These are phyloP conservation scores for Emydura subglobosa DNA, from an alignment of 2,113 vertebrate genomes.

Conservation along the genomic window DNA sequence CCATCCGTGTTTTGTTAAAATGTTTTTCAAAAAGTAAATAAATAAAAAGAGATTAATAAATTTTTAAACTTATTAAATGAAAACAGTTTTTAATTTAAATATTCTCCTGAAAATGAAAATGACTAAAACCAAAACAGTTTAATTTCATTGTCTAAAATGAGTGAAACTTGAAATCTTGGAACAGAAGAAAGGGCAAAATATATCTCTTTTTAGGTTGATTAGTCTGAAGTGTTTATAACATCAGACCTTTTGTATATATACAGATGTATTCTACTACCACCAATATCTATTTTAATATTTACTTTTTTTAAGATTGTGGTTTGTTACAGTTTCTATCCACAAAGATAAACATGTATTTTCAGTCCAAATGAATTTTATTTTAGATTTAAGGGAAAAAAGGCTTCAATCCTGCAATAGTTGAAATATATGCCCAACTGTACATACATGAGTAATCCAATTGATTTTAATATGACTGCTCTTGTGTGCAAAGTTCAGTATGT, in stretches of 20 bases:
- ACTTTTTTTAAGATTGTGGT: neutral
- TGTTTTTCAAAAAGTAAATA: neutral
- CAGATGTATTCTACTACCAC: neutral
- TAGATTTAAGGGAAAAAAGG: neutral
- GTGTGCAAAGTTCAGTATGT: neutral
- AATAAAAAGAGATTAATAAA: neutral
- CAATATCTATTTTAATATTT: neutral
- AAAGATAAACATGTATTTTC: neutral
- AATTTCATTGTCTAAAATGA: neutral
- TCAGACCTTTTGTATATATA: neutral
- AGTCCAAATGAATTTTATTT: neutral
- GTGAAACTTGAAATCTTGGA: neutral
- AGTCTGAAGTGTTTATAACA: neutral
- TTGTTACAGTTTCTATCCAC: neutral
- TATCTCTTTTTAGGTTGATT: neutral
- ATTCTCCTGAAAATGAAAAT: neutral
- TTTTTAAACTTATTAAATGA: neutral
- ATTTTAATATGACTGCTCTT: neutral
- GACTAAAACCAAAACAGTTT: neutral
- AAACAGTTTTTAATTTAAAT: accelerated
- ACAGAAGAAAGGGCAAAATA: neutral
- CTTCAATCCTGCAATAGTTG: neutral
- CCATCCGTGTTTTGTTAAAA: neutral
- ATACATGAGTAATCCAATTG: neutral
- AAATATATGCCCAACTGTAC: neutral